Evolutionary conservation across 2,888 invertebrate species (phyloP), one percentile per base, ranked within the genome.

Genomic region (Deroplatys truncata): DNA sequence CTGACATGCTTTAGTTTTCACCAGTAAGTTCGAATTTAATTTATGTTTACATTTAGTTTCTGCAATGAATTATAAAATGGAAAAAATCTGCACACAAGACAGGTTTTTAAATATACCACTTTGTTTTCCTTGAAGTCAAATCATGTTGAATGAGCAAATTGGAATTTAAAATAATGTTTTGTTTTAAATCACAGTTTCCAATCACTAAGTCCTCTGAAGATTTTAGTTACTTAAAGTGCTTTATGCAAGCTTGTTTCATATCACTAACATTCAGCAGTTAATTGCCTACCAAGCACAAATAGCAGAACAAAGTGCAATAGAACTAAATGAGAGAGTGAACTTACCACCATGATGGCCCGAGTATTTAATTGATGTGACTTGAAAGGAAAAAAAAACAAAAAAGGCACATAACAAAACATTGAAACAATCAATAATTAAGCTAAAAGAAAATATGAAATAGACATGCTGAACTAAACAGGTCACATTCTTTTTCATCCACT

Each of bases 341-440:
- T 92, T 91, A 92, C 92, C 92, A 90, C 91, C 92, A 90, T 91
- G 90, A 86, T 91, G 90, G 85, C 92, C 91, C 88, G 91, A 91
- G 91, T 91, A 92, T 91, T 91, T 91, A 91, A 92, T 91, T 90
- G 91, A 89, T 31, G 91, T 90, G 90, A 92, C 92, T 91, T 92
- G 91, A 91, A 92, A 91, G 90, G 90, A 84, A 91, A 90, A 43
- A 9, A 43, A 13, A 86, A 86, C 31, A 56, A 86, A 84, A 83
- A 89, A 89, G 43, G 88, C 90, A 88, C 28, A 88, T 83, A 88
- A 89, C 87, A 87, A 88, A 49, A 86, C 85, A 88, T 89, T 84
- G 82, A 88, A 90, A 88, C 56, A 89, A 87, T 49, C 20, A 89
- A 89, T 72, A n/a, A 90, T 49, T 82, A 88, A 88, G 82, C 85